Percentiles rank a stretch among this genome's conserved stretches.
These are phyloP conservation scores for Artemisiospiza belli DNA, from an alignment of 2,113 vertebrate genomes.

Conservation along the genomic window DNA sequence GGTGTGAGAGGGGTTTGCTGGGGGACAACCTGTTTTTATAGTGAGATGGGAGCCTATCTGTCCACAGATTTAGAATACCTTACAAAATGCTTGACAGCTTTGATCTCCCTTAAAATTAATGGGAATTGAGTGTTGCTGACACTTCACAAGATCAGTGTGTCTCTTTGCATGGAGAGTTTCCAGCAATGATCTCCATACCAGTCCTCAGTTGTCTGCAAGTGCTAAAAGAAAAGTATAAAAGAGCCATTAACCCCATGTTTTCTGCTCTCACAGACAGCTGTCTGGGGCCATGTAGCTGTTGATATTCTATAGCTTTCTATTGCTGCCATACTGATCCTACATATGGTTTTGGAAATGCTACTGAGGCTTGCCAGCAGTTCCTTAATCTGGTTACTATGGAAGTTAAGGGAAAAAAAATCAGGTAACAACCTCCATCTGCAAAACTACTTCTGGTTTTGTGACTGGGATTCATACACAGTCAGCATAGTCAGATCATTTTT, in stretches of 20 bases:
- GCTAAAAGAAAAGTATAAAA: neutral
- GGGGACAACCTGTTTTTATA: neutral
- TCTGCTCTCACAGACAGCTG: slow-evolving; percentile 39
- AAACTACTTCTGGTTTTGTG: slow-evolving; percentile 38
- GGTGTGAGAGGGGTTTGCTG: neutral
- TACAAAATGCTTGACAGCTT: neutral
- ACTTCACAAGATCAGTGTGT: neutral
- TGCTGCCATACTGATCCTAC: neutral
- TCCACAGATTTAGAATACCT: neutral
- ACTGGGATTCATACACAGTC: neutral
- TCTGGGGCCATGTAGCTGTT: neutral
- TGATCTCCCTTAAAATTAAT: neutral
- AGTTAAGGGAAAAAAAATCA: neutral
- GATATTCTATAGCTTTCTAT: slow-evolving; percentile 26
- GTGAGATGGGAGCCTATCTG: neutral
- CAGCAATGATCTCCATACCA: neutral
- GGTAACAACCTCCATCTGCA: slow-evolving; percentile 30
- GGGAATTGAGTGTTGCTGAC: neutral
- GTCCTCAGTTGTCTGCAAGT: neutral
- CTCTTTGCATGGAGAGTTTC: neutral
- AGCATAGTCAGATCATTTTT: slow-evolving; percentile 21
- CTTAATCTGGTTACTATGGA: slow-evolving; percentile 39
- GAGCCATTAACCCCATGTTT: neutral
- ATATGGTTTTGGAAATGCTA: neutral
- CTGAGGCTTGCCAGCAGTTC: slow-evolving; percentile 30